Evolutionary conservation across 2,797 vertebrate genomes (phyloP).

Genomic region (Danio albolineatus): DNA sequence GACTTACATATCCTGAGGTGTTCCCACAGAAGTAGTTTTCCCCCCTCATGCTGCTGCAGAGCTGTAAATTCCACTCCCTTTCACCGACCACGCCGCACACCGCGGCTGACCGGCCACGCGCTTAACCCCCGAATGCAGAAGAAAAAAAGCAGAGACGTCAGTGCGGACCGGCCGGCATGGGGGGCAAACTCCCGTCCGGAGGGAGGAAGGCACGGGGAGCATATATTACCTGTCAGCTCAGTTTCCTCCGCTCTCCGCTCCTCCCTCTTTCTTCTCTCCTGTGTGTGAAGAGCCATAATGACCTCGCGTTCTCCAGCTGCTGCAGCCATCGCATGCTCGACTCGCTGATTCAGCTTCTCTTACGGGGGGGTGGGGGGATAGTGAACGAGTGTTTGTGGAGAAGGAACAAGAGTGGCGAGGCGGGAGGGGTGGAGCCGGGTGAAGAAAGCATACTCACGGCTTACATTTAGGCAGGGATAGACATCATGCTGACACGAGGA

Average conservation of each 20-base stretch:
- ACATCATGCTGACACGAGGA: slow-evolving; percentile 74
- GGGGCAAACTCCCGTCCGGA: slow-evolving; percentile 73
- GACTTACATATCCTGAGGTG: slow-evolving; percentile 61
- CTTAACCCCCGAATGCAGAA: slow-evolving; percentile 69
- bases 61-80: slow-evolving; percentile 77
- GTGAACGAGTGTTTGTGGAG: slow-evolving; percentile 73
- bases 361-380: slow-evolving; percentile 74
- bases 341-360: slow-evolving; percentile 94
- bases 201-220: slow-evolving; percentile 52
- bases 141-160: slow-evolving; percentile 65
- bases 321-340: slow-evolving; percentile 89
- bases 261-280: slow-evolving; percentile 70
- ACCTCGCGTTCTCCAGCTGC: slow-evolving; percentile 90
- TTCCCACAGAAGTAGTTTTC: slow-evolving; percentile 76
- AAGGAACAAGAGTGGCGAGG: slow-evolving; percentile 63
- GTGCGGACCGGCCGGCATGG: slow-evolving; percentile 64
- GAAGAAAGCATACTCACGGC: slow-evolving; percentile 74
- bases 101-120: slow-evolving; percentile 66
- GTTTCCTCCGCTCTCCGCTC: slow-evolving; percentile 75
- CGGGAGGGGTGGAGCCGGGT: slow-evolving; percentile 65
- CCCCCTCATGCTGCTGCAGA: slow-evolving; percentile 73
- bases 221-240: slow-evolving; percentile 90
- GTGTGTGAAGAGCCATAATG: slow-evolving; percentile 85
- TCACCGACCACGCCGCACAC: slow-evolving; percentile 67
- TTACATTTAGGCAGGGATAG: slow-evolving; percentile 84